A percentile compares a stretch with the other conserved stretches of the same genome.
These are phyloP conservation scores for Helicoverpa armigera DNA, from an alignment of 1,140 invertebrate species.

Conservation along the genomic window DNA sequence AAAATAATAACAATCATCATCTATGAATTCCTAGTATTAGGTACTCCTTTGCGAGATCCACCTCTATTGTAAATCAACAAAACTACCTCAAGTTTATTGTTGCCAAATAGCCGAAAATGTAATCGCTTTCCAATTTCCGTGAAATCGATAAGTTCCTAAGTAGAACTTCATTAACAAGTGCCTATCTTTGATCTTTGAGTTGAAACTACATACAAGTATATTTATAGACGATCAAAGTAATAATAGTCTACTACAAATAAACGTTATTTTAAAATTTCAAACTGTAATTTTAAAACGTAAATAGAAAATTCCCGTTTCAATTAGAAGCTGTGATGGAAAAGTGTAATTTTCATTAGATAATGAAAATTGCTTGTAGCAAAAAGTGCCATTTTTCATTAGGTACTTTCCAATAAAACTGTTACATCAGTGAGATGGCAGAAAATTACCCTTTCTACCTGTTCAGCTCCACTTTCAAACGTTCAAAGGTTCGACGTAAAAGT, in stretches of 20 bases:
- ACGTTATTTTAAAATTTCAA: not conserved
- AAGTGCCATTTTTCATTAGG: too few species aligned
- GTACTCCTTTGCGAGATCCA: not conserved
- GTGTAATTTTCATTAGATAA: too few species aligned
- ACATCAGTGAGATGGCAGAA: not conserved
- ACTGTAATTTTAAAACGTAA: too few species aligned
- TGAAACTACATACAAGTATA: too few species aligned
- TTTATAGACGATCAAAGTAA: too few species aligned
- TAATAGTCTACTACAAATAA: not conserved
- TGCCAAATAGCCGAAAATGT: not conserved
- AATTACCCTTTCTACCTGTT: conserved; percentile 2
- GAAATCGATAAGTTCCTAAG: not conserved
- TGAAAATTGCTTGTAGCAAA: too few species aligned
- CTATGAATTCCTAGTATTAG: too few species aligned
- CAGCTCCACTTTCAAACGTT: conserved; percentile 47
- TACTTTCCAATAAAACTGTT: conserved; percentile 11
- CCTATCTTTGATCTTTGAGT: conserved; percentile 5
- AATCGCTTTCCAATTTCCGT: not conserved
- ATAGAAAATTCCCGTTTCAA: not conserved
- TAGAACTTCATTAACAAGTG: conserved; percentile 27
- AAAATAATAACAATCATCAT: too few species aligned
- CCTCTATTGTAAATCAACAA: too few species aligned
- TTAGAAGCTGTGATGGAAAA: not conserved
- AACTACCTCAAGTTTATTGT: not conserved
- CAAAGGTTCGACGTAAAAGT: conserved; percentile 52